Percentiles rank a stretch among this genome's conserved stretches.
Evolutionary conservation across 2,797 vertebrate species (phyloP).

Genomic region (Trematomus bernacchii): DNA sequence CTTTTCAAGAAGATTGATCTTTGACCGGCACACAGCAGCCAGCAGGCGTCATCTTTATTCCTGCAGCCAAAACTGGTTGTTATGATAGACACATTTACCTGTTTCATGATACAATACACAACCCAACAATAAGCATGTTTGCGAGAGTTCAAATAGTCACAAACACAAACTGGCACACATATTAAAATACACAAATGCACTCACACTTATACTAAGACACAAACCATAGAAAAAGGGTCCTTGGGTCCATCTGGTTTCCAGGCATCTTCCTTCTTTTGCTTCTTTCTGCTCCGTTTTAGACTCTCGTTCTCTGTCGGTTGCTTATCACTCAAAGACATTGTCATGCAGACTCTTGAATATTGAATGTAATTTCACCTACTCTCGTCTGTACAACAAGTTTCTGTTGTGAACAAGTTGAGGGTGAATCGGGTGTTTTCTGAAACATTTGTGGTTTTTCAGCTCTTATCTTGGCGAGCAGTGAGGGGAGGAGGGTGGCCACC

Average conservation of each 20-base stretch:
- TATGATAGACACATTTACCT: neutral
- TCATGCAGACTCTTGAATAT: neutral
- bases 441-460: constrained; percentile 53
- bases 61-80: neutral
- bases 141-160: neutral
- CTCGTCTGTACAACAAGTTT: constrained; percentile 53
- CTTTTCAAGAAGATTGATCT: neutral
- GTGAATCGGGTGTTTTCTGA: constrained; percentile 43
- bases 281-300: constrained; percentile 90
- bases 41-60: neutral
- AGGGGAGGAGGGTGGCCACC: constrained; percentile 67
- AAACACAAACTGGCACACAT: constrained; percentile 14
- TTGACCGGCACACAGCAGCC: constrained; percentile 3
- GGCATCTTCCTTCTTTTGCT: constrained; percentile 89
- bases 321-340: constrained; percentile 80
- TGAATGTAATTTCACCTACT: neutral
- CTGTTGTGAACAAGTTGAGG: constrained; percentile 35
- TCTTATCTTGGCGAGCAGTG: constrained; percentile 77
- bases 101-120: constrained; percentile 1
- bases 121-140: neutral
- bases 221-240: constrained; percentile 89
- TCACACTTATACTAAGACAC: constrained; percentile 40
- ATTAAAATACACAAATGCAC: neutral
- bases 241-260: constrained; percentile 82
- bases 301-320: constrained; percentile 81